Percentiles rank a stretch among this genome's conserved stretches.
These are phyloP conservation scores for Selene dorsalis DNA, from an alignment of 2,797 vertebrate genomes.

Conservation along the genomic window DNA sequence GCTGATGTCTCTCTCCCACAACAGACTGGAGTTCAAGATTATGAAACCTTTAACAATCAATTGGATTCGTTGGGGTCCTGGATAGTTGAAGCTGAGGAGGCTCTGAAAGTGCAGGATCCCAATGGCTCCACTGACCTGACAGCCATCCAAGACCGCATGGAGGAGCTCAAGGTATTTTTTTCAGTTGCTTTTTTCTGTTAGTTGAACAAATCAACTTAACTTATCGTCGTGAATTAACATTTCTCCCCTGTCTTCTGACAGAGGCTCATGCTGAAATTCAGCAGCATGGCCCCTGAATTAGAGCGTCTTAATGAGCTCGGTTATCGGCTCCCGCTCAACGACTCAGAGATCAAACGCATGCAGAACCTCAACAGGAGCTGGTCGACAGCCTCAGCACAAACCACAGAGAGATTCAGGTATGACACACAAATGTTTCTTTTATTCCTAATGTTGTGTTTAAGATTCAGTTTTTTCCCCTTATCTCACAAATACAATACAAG, in stretches of 20 bases:
- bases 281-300: conserved; percentile 91
- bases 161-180: conserved; percentile 90
- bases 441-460: background rate
- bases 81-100: conserved; percentile 89
- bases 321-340: conserved; percentile 93
- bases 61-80: conserved; percentile 88
- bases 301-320: conserved; percentile 94
- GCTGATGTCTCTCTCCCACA: conserved; percentile 14
- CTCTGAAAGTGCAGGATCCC: conserved; percentile 89
- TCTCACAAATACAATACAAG: background rate
- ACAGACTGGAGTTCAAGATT: conserved; percentile 92
- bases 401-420: conserved; percentile 96
- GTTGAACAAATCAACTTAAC: background rate
- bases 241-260: conserved; percentile 62
- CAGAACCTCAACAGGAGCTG: conserved; percentile 95
- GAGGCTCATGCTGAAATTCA: conserved; percentile 95
- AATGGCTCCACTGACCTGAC: conserved; percentile 87
- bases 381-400: conserved; percentile 90
- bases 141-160: conserved; percentile 91
- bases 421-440: background rate
- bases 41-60: conserved; percentile 90
- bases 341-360: conserved; percentile 94
- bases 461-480: background rate
- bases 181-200: background rate
- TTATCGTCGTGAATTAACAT: background rate